Conservation (phyloP, 2,797 vertebrate species). For the Hemitrygon akajei region DNA sequence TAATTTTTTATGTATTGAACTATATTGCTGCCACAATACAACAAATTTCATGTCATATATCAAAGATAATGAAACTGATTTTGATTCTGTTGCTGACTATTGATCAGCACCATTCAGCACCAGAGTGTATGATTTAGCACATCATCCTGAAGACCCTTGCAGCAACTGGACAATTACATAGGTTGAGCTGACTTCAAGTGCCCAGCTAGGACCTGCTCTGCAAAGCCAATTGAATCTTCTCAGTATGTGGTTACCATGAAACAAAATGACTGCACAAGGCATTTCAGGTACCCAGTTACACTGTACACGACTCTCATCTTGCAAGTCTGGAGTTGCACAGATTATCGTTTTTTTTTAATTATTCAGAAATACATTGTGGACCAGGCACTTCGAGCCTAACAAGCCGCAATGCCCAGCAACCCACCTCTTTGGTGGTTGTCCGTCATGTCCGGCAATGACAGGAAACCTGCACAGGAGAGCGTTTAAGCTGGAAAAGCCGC, state of each 20-base stretch:
- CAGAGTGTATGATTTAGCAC: background rate
- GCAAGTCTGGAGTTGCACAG: background rate
- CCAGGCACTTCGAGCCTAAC: too few relatives aligned
- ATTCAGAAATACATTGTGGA: too few relatives aligned
- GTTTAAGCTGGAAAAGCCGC: too few relatives aligned
- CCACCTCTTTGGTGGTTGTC: too few relatives aligned
- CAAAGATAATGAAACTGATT: too few relatives aligned
- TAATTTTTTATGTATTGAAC: too few relatives aligned
- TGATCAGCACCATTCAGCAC: background rate
- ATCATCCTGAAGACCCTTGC: background rate
- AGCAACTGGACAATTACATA: background rate
- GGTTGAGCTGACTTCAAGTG: background rate
- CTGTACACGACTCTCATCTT: background rate
- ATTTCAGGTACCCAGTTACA: background rate
- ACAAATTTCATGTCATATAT: too few relatives aligned
- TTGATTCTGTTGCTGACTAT: background rate
- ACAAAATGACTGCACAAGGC: background rate
- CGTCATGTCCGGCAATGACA: too few relatives aligned
- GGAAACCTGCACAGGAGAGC: too few relatives aligned
- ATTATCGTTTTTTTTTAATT: too few relatives aligned
- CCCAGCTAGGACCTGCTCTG: background rate
- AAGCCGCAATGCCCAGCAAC: too few relatives aligned
- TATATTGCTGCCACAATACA: too few relatives aligned
- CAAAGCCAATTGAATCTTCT: background rate
- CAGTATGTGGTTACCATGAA: background rate